These are phyloP conservation scores for Oncorhynchus masou DNA, from an alignment of 2,113 vertebrate species.

Conservation along the genomic window DNA sequence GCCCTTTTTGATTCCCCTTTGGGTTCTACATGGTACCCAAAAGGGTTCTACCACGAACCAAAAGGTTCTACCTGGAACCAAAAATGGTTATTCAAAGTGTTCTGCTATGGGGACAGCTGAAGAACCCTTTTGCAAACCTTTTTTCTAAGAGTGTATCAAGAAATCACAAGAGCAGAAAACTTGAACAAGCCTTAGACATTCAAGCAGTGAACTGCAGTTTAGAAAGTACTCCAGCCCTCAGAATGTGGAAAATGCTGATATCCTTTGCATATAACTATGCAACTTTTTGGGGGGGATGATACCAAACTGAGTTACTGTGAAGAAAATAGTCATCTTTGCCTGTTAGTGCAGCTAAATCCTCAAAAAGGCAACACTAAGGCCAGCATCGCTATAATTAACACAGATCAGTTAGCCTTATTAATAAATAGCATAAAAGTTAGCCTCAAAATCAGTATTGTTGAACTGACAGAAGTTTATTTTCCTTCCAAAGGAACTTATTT, in stretches of 20 bases:
- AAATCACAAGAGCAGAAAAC: too few relatives aligned
- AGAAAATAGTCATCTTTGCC: not conserved
- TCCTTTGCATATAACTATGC: not conserved
- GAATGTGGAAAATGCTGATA: not conserved
- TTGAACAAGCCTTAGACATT: not conserved
- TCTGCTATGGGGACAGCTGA: too few relatives aligned
- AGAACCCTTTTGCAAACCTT: too few relatives aligned
- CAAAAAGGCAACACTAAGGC: not conserved
- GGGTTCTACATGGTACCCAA: too few relatives aligned
- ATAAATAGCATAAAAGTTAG: not conserved
- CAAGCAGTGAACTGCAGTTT: not conserved
- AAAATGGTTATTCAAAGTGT: too few relatives aligned
- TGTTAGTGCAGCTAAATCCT: not conserved
- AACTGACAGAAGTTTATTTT: not conserved
- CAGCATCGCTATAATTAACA: conserved; percentile 1
- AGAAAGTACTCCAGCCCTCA: not conserved
- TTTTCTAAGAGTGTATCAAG: too few relatives aligned
- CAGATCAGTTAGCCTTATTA: not conserved
- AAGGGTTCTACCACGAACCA: too few relatives aligned
- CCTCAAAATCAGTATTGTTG: not conserved
- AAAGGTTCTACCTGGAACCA: too few relatives aligned
- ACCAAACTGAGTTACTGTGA: not conserved
- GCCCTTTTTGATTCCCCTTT: too few relatives aligned
- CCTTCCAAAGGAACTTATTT: not conserved
- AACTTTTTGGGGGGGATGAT: not conserved